Conservation (phyloP, 2,888 invertebrate species). For the Thyatira batis region DNA sequence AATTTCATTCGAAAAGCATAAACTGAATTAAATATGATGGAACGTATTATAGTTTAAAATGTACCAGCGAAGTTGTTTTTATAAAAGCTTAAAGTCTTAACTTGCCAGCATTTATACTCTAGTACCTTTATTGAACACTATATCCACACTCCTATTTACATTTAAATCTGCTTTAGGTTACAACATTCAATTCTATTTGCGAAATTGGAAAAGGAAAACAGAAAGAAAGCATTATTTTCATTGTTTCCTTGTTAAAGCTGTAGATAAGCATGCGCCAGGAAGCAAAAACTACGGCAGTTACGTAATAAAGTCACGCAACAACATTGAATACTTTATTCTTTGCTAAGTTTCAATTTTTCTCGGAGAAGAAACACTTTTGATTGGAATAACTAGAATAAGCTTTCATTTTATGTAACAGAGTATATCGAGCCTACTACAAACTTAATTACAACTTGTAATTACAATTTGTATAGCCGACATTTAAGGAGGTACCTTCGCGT, state of each 20-base stretch:
- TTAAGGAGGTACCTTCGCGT: neutral
- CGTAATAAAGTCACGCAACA: slow-evolving; percentile 3
- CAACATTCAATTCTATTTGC: neutral
- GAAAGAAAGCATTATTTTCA: neutral
- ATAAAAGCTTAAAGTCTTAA: neutral
- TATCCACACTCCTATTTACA: too few species aligned
- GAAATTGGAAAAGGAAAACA: neutral
- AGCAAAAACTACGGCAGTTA: neutral
- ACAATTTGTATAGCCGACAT: neutral
- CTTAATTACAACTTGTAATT: neutral
- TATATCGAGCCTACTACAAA: neutral
- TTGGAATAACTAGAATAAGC: neutral
- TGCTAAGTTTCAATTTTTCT: neutral
- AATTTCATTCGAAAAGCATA: too few species aligned
- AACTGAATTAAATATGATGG: neutral
- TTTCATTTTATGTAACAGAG: neutral
- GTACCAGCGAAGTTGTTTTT: neutral
- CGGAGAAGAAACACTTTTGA: neutral
- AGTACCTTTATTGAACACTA: too few species aligned
- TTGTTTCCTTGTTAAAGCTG: slow-evolving; percentile 3
- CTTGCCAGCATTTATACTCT: too few species aligned
- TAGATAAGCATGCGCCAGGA: slow-evolving; percentile 5
- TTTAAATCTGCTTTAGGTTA: neutral
- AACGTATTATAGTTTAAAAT: neutral
- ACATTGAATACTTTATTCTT: neutral